phyloP scores from a whole-genome alignment of 2,113 vertebrate species.

The Pseudorectes ferrugineus region DNA sequence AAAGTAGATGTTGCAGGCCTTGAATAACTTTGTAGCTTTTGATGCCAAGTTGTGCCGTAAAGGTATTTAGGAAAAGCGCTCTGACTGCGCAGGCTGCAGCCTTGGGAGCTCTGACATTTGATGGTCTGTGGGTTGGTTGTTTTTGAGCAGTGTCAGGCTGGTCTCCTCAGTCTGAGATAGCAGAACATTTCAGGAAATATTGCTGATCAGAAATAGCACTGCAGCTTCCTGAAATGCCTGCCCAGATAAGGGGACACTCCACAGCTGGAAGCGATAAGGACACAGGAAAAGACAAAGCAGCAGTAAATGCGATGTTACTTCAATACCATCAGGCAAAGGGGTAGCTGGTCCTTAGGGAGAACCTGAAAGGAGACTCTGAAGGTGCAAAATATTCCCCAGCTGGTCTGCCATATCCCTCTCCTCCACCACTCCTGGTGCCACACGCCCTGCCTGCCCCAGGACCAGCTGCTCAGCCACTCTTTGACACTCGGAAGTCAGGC shows the following conservation, averaged over 20 bases:
- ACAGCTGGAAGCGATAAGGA: not conserved
- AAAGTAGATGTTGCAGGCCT: not conserved
- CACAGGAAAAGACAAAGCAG: not conserved
- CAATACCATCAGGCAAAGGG: not conserved
- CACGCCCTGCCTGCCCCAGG: accelerated
- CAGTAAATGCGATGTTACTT: not conserved
- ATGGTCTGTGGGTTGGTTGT: not conserved
- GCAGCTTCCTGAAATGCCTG: slow-evolving; percentile 2
- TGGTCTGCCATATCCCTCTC: not conserved
- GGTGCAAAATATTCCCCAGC: not conserved
- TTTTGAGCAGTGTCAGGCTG: not conserved
- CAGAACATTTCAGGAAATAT: not conserved
- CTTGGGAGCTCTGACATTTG: not conserved
- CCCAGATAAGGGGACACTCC: not conserved
- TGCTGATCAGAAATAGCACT: not conserved
- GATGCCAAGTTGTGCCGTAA: not conserved
- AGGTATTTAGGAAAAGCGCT: not conserved
- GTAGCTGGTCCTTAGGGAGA: not conserved
- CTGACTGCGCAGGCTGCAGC: not conserved
- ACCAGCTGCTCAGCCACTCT: not conserved
- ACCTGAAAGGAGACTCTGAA: not conserved
- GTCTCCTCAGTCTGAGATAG: not conserved
- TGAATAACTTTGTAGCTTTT: not conserved
- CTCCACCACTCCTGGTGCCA: not conserved
- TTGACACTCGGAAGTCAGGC: not conserved